Conservation (phyloP, 2,113 vertebrate species). For the Osmerus eperlanus region DNA sequence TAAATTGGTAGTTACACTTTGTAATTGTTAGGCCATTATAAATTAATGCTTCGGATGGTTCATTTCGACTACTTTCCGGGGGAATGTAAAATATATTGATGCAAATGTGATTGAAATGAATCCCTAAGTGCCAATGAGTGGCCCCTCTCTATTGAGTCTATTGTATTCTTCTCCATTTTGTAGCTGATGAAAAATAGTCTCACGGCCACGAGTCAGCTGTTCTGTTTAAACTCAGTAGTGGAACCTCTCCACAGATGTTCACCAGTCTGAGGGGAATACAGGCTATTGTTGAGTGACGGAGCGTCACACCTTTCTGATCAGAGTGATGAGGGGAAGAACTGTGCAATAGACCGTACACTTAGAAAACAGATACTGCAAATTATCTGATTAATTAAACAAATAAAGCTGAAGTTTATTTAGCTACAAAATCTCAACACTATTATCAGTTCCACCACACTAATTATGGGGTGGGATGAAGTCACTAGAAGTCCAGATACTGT, state of each 20-base stretch:
- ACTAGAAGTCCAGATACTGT: too few species aligned
- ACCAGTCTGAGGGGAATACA: too few species aligned
- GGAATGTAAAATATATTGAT: slow-evolving; percentile 51
- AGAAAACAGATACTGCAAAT: too few species aligned
- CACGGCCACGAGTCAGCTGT: background rate
- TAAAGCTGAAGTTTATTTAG: slow-evolving; percentile 10
- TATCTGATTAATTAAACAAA: too few species aligned
- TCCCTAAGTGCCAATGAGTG: slow-evolving; percentile 68
- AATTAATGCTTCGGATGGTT: slow-evolving; percentile 32
- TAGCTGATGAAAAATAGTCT: slow-evolving; percentile 14
- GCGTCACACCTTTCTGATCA: too few species aligned
- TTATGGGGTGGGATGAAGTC: slow-evolving; percentile 11
- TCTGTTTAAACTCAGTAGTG: too few species aligned
- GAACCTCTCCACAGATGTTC: too few species aligned
- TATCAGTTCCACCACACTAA: slow-evolving; percentile 27
- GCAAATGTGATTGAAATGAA: slow-evolving; percentile 53
- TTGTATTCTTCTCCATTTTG: slow-evolving; percentile 10
- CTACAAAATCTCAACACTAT: slow-evolving; percentile 23
- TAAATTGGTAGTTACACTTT: slow-evolving; percentile 25
- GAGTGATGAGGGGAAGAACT: too few species aligned
- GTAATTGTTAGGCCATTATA: slow-evolving; percentile 55
- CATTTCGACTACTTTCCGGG: slow-evolving; percentile 37
- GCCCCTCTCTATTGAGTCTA: slow-evolving; percentile 38
- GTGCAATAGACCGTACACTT: too few species aligned
- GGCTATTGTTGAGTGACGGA: too few species aligned